Base-by-base conservation (phyloP, 1,140 invertebrate genomes). In the Galendromus occidentalis region DNA sequence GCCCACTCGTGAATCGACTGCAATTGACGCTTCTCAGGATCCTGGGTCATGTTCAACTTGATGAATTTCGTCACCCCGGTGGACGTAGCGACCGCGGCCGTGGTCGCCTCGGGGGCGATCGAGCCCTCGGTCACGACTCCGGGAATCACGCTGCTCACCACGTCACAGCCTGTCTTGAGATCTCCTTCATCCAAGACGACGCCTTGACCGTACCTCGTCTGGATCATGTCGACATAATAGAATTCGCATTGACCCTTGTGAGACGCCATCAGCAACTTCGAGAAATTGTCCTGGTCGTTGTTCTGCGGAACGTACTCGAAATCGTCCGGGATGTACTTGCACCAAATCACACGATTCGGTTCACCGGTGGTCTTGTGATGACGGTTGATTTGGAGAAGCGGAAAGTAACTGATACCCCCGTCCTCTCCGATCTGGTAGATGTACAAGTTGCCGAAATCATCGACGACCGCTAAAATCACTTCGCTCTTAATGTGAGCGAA, bases 391-490 rank as follows among this genome's bases (percentile, higher is more conserved):
- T 84, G 79, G 44, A 78, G 65, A 7, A 75, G 42, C 28, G 72
- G 51, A 59, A 66, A 68, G 64, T 68, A 67, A 14, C 74, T 76
- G 44, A 2, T 74, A 14, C 68, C 69, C 18, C 70, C 71, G 18
- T 73, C 71, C 66, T 77, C 80, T 71, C 83, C 82, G 68, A 92
- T 85, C 69, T 85, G 82, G 76, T 92, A 84, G 64, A 92, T 83
- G 76, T 84, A 87, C 47, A 86, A 80, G 76, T 82, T 85, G 41
- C 88, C 88, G 65, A 80, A 80, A 71, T 86, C 83, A 78, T 96
- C 91, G 42, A 93, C 85, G 70, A 83, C 86, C 1, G 86, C 91
- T 14, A 95, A 76, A 65, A 92, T 80, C 22, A 88, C 82, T 72
- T 86, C 82, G 64, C 81, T 77, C 28, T 81, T 79, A 28, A 85